These are phyloP conservation scores for Hipposideros armiger DNA, from an alignment of 2,113 vertebrate genomes.

Conservation along the genomic window DNA sequence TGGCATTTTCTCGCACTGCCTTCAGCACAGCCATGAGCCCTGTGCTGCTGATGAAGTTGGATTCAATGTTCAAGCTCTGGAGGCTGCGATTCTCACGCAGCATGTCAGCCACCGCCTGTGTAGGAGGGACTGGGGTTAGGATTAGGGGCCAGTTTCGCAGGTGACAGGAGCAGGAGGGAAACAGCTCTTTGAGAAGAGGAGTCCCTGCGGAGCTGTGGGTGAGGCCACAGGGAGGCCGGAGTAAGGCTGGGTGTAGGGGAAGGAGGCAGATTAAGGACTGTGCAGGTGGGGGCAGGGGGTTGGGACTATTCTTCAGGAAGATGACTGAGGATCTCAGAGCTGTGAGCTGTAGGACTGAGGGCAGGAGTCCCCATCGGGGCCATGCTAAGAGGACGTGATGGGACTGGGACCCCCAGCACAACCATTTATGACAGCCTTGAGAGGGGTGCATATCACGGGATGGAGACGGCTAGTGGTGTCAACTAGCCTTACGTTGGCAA, in stretches of 20 bases:
- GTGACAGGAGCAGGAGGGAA: slow-evolving; percentile 52
- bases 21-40: slow-evolving; percentile 95
- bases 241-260: neutral
- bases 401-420: neutral
- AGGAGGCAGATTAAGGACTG: neutral
- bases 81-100: slow-evolving; percentile 93
- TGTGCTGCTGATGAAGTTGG: slow-evolving; percentile 96
- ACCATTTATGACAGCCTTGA: neutral
- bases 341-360: neutral
- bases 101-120: slow-evolving; percentile 96
- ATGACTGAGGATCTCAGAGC: neutral
- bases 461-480: neutral
- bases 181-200: slow-evolving; percentile 10
- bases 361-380: neutral
- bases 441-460: neutral
- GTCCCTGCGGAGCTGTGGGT: neutral
- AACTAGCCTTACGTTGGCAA: slow-evolving; percentile 92
- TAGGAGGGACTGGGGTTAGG: slow-evolving; percentile 63
- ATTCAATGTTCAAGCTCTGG: slow-evolving; percentile 96
- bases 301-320: neutral
- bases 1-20: slow-evolving; percentile 90
- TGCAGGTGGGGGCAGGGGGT: neutral
- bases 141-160: slow-evolving; percentile 45
- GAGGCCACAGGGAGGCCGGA: neutral
- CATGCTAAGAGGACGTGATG: neutral